Conservation (phyloP, 2,888 invertebrate genomes). For the Xestia ashworthii region DNA sequence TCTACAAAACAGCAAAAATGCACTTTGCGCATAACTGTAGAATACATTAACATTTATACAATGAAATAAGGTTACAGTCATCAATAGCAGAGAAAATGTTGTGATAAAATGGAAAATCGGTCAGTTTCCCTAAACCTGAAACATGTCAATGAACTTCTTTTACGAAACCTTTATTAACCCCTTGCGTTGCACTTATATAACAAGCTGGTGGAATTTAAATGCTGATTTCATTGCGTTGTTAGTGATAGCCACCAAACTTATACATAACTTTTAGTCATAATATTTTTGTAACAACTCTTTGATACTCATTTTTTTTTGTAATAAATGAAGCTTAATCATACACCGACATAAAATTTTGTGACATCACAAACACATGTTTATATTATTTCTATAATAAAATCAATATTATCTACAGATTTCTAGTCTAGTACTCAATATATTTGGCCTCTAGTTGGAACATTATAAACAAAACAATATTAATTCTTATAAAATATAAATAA, state of each 20-base stretch:
- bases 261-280: neutral
- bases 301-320: neutral
- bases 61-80: neutral
- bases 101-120: neutral
- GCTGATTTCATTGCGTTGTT: neutral
- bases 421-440: conserved; percentile 52
- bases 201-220: neutral
- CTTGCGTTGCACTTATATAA: neutral
- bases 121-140: neutral
- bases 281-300: neutral
- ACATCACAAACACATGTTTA: conserved; percentile 28
- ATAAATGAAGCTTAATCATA: conserved; percentile 27
- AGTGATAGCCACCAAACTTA: neutral
- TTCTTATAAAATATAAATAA: conserved; percentile 3
- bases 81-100: neutral
- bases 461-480: conserved; percentile 13
- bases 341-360: conserved; percentile 36
- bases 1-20: neutral
- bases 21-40: neutral
- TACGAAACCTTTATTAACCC: neutral
- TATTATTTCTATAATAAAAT: conserved; percentile 20
- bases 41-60: neutral
- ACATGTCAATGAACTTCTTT: neutral
- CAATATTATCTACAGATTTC: conserved; percentile 35
- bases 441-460: conserved; percentile 60